Base-by-base conservation (phyloP, 23 tunicate species). In the Diplosoma virens region DNA sequence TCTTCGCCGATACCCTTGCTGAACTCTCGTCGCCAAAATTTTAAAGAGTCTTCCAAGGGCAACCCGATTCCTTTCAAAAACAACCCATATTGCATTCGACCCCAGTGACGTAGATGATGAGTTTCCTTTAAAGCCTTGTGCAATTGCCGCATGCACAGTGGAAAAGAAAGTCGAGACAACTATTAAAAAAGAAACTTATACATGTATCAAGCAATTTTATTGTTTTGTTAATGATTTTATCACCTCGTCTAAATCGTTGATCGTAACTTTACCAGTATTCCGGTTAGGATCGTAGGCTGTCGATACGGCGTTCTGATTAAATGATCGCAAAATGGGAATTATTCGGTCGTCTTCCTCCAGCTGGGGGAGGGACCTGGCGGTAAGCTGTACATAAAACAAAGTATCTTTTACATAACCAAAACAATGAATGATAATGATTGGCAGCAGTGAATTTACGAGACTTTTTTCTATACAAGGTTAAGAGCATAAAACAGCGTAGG, bases 11-110 rank as follows among this genome's bases (percentile, higher is more conserved):
- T 81, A 18, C 93, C 84, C 48, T 92, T 92, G 37, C 84, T 69
- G 37, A 92, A 74, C 52, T 92, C 97, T 32, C 59, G 78, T 37
- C 92, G 76, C 97, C 97, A 92, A 76, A 84, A 85, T 31, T 85
- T 85, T 41, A 92, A 21, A 3, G 97, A 79, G 35, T 81, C 87
- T 70, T 92, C 92, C 52, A 92, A 35, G 21, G 87, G 85, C 7
- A 92, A 80, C 18, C 97, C 97, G 25, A 92, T 92, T 30, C 90
- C 97, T 70, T 92, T 92, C 9, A 92, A 60, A 47, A 80, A 92
- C 47, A 92, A 59, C 1, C 92, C 87, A 59, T 92, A 92, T 34
- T 92, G 97, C 87, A 85, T 69, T 50, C 97, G 69, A 2, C 84
- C 97, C 92, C 88, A 81, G 48, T 92, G 88, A 17, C 81, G 46